phyloP scores from a whole-genome alignment of 2,113 vertebrate species.

The Phodopus roborovskii region DNA sequence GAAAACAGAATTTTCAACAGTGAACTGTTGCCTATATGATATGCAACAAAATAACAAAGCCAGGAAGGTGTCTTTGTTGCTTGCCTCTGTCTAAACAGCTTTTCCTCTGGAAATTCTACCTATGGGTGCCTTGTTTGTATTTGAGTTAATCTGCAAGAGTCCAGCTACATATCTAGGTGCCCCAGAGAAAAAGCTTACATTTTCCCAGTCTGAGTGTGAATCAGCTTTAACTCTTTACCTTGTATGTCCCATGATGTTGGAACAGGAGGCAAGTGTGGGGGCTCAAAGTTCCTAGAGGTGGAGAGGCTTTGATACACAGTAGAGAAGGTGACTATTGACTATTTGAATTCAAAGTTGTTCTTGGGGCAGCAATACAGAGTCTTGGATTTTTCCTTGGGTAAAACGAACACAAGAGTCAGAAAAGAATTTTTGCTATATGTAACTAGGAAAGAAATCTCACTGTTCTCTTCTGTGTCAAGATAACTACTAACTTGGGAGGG shows the following conservation, averaged over 20 bases:
- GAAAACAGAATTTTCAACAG: not conserved
- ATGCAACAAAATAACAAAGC: not conserved
- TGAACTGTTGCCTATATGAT: not conserved
- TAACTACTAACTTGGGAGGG: not conserved
- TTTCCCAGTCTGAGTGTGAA: not conserved
- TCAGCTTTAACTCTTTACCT: not conserved
- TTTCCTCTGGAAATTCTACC: not conserved
- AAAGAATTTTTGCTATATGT: not conserved
- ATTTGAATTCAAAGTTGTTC: not conserved
- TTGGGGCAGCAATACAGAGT: not conserved
- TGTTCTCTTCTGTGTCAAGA: not conserved
- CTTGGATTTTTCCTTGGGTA: not conserved
- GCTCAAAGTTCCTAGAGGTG: not conserved
- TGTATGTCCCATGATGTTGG: too few relatives aligned
- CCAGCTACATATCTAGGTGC: not conserved
- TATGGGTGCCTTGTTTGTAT: not conserved
- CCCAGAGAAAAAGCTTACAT: not conserved
- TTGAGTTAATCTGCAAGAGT: not conserved
- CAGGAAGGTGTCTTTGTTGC: not conserved
- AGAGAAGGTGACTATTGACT: not conserved
- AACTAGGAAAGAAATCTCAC: not conserved
- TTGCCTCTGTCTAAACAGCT: not conserved
- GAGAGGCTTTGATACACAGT: not conserved
- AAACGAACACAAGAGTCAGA: not conserved
- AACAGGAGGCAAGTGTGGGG: not conserved